Base-by-base conservation (phyloP, 2,888 invertebrate genomes). In the Zygothrica quintamaculata region DNA sequence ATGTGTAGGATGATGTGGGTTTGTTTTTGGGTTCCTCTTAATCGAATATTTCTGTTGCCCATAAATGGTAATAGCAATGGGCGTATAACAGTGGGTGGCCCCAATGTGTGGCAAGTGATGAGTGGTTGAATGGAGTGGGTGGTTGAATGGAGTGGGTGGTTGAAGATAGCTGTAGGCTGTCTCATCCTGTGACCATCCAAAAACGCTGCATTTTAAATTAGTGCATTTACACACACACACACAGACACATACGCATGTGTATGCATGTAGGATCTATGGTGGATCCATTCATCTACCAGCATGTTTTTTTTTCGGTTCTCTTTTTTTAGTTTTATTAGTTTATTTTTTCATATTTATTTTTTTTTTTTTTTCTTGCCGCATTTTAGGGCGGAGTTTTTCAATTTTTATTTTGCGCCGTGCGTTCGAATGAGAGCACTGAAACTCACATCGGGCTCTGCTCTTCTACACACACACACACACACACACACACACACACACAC, bases 371-470 rank as follows among this genome's bases (percentile, higher is more conserved):
- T 65, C 73, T 72, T 61, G 42, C 29, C 72, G 72, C 75, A 71
- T 88, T 90, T 89, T 87, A 88, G 90, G 90, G 90, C 90, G 90
- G 90, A 88, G 90, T 90, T 90, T 90, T 90, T 90, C 87, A 86
- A 84, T 88, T 90, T 89, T 89, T 88, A 88, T 90, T 89, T 88
- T 87, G 78, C 70, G 42, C 36, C 61, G 50, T 64, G 77, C 67
- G 74, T 61, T 50, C 57, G 80, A 78, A 67, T 53, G 87, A 80
- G 81, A 53, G 62, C 77, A 65, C 65, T 46, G 65, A 56, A 67
- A 52, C 46, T 58, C 60, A 40, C 44, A 56, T 53, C 53, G 50
- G 31, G 26, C 60, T 43, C 65, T 65, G 59, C 68, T 72, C 71
- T 62, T 62, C 52, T 71, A 65, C 77, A 52, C 57, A 65, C 72